Conservation (phyloP, 1,140 invertebrate genomes). For the Drosophila nannoptera region DNA sequence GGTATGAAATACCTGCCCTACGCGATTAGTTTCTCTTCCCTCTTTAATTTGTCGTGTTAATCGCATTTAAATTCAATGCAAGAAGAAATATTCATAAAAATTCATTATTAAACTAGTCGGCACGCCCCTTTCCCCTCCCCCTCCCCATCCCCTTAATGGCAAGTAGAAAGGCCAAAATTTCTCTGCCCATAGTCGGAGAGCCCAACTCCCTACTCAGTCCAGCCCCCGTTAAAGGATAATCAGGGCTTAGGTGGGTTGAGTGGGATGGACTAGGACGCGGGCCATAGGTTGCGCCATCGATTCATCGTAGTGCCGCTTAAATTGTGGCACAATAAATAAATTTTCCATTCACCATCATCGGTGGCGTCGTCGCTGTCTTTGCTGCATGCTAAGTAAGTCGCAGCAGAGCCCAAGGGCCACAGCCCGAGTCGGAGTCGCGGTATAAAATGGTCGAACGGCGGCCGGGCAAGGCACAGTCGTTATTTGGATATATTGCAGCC, state of each 20-base stretch:
- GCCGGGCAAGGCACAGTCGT: slow-evolving; percentile 40
- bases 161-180: neutral
- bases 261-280: neutral
- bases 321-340: slow-evolving; percentile 35
- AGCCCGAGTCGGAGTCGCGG: slow-evolving; percentile 11
- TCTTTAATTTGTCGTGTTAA: neutral
- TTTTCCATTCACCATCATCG: slow-evolving; percentile 33
- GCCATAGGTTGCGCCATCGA: slow-evolving; percentile 19
- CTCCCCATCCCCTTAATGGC: too few species aligned
- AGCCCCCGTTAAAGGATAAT: too few species aligned
- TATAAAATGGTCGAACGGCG: slow-evolving; percentile 38
- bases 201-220: too few species aligned
- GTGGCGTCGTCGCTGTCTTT: slow-evolving; percentile 3
- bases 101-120: neutral
- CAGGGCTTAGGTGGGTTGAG: neutral
- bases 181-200: too few species aligned
- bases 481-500: slow-evolving; percentile 23
- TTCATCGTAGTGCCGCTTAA: slow-evolving; percentile 4
- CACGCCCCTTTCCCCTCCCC: neutral
- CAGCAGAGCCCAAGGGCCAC: neutral
- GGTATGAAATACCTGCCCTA: slow-evolving; percentile 40
- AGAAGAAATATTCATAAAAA: slow-evolving; percentile 35
- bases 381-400: slow-evolving; percentile 34
- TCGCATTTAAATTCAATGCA: slow-evolving; percentile 48
- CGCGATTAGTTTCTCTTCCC: neutral